Conservation (phyloP, 1,140 invertebrate species). For the Antheraea pernyi region DNA sequence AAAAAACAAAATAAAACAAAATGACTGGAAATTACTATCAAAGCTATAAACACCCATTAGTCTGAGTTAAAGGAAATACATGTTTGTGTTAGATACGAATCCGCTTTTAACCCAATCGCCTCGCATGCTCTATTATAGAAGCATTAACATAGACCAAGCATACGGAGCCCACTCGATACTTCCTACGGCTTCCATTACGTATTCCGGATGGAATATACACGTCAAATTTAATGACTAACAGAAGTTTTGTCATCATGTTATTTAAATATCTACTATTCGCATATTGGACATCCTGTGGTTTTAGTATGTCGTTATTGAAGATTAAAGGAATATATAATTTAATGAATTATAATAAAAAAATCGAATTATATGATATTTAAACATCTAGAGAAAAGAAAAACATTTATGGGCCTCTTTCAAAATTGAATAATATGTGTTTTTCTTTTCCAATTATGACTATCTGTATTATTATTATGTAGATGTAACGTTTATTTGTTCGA, state of each 20-base stretch:
- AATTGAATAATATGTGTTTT: too few species aligned
- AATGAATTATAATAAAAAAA: too few species aligned
- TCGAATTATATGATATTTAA: too few species aligned
- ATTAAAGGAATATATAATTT: too few species aligned
- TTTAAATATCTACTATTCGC: not conserved
- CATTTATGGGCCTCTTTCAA: too few species aligned
- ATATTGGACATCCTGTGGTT: not conserved
- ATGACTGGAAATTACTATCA: not conserved
- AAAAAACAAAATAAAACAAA: not conserved
- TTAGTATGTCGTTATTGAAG: not conserved
- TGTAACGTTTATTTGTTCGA: too few species aligned
- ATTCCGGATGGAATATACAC: constrained; percentile 29
- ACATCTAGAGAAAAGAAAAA: too few species aligned
- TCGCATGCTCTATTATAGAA: constrained; percentile 18
- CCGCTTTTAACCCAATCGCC: constrained; percentile 12
- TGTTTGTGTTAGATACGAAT: constrained; percentile 10
- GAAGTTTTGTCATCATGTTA: not conserved
- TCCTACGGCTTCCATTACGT: constrained; percentile 41
- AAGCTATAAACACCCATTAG: not conserved
- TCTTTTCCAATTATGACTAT: too few species aligned
- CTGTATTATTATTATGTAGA: too few species aligned
- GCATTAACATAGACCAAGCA: constrained; percentile 17
- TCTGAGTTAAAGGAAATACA: constrained; percentile 6
- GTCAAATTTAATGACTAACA: not conserved
- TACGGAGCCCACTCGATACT: constrained; percentile 22